Percentiles rank a stretch among this genome's conserved stretches.
phyloP scores from a whole-genome alignment of 2,113 vertebrate species.

The Hippoglossus stenolepis region DNA sequence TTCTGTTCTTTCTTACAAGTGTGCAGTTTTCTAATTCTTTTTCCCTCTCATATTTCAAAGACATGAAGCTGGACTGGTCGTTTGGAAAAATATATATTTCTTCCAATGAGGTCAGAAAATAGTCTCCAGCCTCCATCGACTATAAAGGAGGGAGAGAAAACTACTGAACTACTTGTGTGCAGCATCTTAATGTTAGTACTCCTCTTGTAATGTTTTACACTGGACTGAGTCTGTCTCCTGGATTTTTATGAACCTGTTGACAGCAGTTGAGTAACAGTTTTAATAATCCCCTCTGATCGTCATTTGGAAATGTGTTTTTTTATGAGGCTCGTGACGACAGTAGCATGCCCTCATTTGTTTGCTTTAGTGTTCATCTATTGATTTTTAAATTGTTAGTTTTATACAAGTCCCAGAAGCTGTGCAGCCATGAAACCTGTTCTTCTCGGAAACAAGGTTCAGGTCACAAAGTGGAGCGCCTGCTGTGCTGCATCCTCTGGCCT shows the following conservation, averaged over 20 bases:
- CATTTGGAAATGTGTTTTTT: background rate
- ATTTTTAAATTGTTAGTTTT: conserved; percentile 20
- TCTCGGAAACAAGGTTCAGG: conserved; percentile 31
- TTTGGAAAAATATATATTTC: background rate
- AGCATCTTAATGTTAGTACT: background rate
- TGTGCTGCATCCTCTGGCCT: conserved; percentile 20
- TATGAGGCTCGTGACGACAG: background rate
- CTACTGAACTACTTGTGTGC: too few relatives aligned
- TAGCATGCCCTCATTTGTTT: background rate
- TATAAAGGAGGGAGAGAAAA: background rate
- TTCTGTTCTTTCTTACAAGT: background rate
- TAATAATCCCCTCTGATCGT: background rate
- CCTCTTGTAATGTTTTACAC: background rate
- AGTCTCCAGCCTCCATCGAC: background rate
- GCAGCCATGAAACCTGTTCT: background rate
- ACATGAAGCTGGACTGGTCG: background rate
- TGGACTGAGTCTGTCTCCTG: background rate
- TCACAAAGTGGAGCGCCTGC: conserved; percentile 33
- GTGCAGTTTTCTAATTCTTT: too few relatives aligned
- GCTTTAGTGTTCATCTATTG: background rate
- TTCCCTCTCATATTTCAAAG: background rate
- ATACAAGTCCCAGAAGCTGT: background rate
- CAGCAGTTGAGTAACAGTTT: background rate
- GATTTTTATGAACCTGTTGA: background rate
- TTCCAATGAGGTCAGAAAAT: background rate